phyloP scores from a whole-genome alignment of 2,113 vertebrate genomes.

The Arizona elegans region DNA sequence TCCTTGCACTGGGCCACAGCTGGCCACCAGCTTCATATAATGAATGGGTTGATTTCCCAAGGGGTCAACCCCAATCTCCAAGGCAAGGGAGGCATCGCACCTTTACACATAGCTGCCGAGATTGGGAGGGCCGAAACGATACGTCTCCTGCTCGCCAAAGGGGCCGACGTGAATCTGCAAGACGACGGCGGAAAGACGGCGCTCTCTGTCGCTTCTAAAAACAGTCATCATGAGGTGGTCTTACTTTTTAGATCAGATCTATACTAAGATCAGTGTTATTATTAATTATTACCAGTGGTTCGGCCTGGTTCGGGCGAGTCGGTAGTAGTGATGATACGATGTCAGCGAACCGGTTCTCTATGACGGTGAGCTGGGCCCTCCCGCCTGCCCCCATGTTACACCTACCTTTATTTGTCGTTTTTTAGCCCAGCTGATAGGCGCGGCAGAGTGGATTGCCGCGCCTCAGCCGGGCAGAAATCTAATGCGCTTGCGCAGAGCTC shows the following conservation, averaged over 20 bases:
- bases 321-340: too few relatives aligned
- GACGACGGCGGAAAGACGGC: slow-evolving; percentile 35
- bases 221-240: slow-evolving; percentile 54
- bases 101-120: slow-evolving; percentile 35
- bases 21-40: slow-evolving; percentile 47
- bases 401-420: too few relatives aligned
- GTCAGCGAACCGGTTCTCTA: too few relatives aligned
- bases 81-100: background rate
- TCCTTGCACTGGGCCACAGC: slow-evolving; percentile 62
- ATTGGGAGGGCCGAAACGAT: slow-evolving; percentile 10
- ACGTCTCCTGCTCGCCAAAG: slow-evolving; percentile 44
- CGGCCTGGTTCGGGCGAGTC: too few relatives aligned
- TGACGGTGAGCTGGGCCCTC: too few relatives aligned
- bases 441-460: too few relatives aligned
- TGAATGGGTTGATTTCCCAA: slow-evolving; percentile 45
- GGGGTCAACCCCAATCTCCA: background rate
- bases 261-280: background rate
- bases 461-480: too few relatives aligned
- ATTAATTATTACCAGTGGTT: background rate
- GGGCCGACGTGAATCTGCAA: slow-evolving; percentile 29
- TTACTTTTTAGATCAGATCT: background rate
- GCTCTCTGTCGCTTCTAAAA: slow-evolving; percentile 37
- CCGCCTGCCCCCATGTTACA: too few relatives aligned
- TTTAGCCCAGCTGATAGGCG: too few relatives aligned
- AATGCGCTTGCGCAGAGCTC: too few relatives aligned